phyloP scores from a whole-genome alignment of 2,113 vertebrate genomes.

The Turnix velox region DNA sequence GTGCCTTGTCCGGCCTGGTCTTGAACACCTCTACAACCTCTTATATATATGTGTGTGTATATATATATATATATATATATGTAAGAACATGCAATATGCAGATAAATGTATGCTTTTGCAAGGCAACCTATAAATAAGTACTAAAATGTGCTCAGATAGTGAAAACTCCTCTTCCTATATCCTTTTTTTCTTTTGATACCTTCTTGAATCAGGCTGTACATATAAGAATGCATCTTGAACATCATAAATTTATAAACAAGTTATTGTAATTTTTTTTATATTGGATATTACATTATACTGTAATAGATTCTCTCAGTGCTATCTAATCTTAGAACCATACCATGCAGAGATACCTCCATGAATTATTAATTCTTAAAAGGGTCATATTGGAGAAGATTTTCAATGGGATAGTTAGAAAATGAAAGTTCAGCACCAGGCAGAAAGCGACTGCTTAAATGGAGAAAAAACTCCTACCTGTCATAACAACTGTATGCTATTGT shows the following conservation, averaged over 20 bases:
- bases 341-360: neutral
- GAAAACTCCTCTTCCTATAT: neutral
- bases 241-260: neutral
- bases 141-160: neutral
- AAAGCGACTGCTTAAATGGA: slow-evolving; percentile 1
- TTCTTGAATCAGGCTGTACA: neutral
- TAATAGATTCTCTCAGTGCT: slow-evolving; percentile 8
- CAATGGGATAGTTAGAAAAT: neutral
- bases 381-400: slow-evolving; percentile 2
- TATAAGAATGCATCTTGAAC: neutral
- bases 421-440: neutral
- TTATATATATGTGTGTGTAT: neutral
- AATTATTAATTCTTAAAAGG: slow-evolving; percentile 53
- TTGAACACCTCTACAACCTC: too few species aligned
- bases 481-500: neutral
- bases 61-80: fast-evolving
- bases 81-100: neutral
- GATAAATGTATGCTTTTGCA: neutral
- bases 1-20: too few species aligned
- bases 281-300: neutral
- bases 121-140: neutral
- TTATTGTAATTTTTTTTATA: neutral
- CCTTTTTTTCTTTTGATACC: neutral
- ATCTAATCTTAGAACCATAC: slow-evolving; percentile 9
- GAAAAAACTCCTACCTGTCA: neutral